phyloP scores from a whole-genome alignment of 2,888 invertebrate species.

The Caenorhabditis zanzibari region DNA sequence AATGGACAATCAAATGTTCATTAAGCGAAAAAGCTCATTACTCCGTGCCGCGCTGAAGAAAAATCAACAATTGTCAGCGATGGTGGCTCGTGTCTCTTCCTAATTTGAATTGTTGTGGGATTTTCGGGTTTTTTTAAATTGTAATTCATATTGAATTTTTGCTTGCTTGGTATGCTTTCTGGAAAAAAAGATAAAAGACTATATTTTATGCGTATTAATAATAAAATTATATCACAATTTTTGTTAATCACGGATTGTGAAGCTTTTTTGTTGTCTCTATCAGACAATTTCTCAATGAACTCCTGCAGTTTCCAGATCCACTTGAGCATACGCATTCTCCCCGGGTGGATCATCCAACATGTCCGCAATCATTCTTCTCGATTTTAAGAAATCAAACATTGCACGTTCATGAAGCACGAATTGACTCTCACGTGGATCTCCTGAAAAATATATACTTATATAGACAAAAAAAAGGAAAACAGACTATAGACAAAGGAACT shows the following conservation, averaged over 20 bases:
- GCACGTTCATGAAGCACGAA: constrained; percentile 76
- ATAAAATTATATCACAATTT: background rate
- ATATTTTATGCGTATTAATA: background rate
- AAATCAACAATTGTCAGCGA: constrained; percentile 56
- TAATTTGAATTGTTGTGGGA: constrained; percentile 7
- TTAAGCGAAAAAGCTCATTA: constrained; percentile 63
- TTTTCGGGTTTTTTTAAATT: constrained; percentile 20
- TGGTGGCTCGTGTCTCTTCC: constrained; percentile 60
- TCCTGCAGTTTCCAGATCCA: constrained; percentile 72
- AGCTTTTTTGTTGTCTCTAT: constrained; percentile 51
- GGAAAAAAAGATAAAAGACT: background rate
- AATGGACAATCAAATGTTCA: constrained; percentile 64
- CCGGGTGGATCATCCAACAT: constrained; percentile 72
- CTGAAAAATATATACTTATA: constrained; percentile 24
- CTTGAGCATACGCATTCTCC: constrained; percentile 69
- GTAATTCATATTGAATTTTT: constrained; percentile 35
- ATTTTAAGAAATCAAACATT: constrained; percentile 76
- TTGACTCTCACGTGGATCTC: constrained; percentile 65
- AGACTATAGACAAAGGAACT: background rate
- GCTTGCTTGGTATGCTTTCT: background rate
- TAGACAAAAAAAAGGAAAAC: background rate
- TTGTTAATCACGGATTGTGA: constrained; percentile 1
- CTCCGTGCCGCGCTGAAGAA: constrained; percentile 58
- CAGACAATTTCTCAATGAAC: constrained; percentile 55
- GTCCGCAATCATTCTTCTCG: constrained; percentile 73